Evolutionary conservation across 2,113 vertebrate genomes (phyloP).

Genomic region (Megalops atlanticus): DNA sequence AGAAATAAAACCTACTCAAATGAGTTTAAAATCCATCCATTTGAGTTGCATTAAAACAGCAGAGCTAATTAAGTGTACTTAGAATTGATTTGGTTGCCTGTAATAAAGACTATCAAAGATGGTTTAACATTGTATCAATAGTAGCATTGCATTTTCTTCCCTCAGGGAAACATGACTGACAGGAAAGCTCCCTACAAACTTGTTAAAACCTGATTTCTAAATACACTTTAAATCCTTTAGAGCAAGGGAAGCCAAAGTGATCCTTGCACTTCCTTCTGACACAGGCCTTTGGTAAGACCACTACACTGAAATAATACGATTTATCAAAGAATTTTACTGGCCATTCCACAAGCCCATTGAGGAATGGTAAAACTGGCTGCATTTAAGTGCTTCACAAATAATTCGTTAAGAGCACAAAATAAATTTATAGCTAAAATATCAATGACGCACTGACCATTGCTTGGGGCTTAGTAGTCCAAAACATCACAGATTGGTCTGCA

Average conservation of each 20-base stretch:
- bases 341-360: neutral
- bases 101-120: neutral
- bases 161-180: neutral
- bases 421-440: neutral
- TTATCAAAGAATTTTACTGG: neutral
- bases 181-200: neutral
- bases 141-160: neutral
- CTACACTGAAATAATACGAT: neutral
- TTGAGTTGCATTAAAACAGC: neutral
- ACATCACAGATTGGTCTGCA: neutral
- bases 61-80: neutral
- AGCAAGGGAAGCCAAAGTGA: neutral
- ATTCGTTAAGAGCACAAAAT: neutral
- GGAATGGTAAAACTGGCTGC: neutral
- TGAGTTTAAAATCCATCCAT: neutral
- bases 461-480: neutral
- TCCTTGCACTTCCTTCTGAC: neutral
- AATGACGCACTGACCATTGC: neutral
- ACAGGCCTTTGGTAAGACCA: neutral
- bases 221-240: neutral
- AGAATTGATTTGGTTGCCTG: neutral
- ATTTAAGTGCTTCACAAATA: neutral
- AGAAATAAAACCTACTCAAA: neutral
- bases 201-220: neutral
- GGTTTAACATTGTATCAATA: neutral